These are phyloP conservation scores for Choloepus didactylus DNA, from an alignment of 2,797 vertebrate species.

Conservation along the genomic window DNA sequence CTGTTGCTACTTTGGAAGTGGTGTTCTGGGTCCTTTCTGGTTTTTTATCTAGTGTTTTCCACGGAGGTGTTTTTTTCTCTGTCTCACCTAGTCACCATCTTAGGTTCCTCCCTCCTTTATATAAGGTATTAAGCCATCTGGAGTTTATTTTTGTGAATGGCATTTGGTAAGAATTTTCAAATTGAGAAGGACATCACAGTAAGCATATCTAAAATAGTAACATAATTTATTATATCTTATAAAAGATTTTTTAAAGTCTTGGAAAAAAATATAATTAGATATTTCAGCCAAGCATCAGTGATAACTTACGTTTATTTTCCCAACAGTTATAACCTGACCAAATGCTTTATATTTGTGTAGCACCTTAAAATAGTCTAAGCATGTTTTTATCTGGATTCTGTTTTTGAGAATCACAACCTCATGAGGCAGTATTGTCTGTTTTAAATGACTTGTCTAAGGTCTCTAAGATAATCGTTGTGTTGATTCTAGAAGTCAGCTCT, in stretches of 20 bases:
- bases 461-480: background rate
- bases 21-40: too few species aligned
- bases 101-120: background rate
- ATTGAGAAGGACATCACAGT: constrained; percentile 6
- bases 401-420: background rate
- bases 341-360: background rate
- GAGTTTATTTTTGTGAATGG: background rate
- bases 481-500: background rate
- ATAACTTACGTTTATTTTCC: constrained; percentile 10
- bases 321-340: background rate
- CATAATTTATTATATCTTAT: background rate
- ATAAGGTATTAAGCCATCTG: background rate
- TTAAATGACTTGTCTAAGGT: constrained; percentile 42
- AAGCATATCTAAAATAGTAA: background rate
- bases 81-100: too few species aligned
- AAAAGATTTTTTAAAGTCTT: background rate
- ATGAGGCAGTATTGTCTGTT: background rate
- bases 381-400: background rate
- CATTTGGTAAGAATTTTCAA: constrained; percentile 35
- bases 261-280: constrained; percentile 14
- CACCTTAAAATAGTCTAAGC: background rate
- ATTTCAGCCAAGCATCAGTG: background rate
- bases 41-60: too few species aligned
- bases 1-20: too few species aligned
- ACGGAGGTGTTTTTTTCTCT: too few species aligned